Percentiles rank a stretch among this genome's conserved stretches.
Evolutionary conservation across 2,113 vertebrate genomes (phyloP).

Genomic region (Podocnemis expansa): DNA sequence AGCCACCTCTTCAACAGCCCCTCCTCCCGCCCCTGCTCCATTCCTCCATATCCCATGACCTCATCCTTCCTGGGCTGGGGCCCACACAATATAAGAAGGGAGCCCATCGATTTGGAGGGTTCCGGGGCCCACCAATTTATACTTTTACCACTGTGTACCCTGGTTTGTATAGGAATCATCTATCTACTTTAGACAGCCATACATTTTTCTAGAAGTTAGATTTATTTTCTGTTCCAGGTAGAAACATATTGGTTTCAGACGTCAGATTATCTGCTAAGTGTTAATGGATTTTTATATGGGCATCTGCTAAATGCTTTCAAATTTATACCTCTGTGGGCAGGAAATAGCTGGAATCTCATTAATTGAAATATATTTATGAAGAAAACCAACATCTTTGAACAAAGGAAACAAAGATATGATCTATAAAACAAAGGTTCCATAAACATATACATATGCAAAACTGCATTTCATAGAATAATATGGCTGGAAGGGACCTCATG

Average conservation of each 20-base stretch:
- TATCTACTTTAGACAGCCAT: not conserved
- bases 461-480: no score
- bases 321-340: constrained; percentile 14
- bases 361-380: constrained; percentile 66
- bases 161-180: not conserved
- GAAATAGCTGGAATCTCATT: constrained; percentile 62
- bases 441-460: constrained; percentile 4
- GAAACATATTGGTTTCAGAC: constrained; percentile 49
- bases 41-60: no score
- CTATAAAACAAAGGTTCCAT: constrained; percentile 33
- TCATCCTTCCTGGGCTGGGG: no score
- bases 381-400: constrained; percentile 20
- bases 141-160: not conserved
- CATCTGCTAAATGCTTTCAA: constrained; percentile 61
- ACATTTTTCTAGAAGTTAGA: not conserved
- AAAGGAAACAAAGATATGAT: constrained; percentile 60
- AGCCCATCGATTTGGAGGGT: no score
- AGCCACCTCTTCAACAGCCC: no score
- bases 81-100: no score
- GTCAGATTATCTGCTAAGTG: constrained; percentile 21
- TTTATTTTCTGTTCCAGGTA: constrained; percentile 44
- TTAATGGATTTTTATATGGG: constrained; percentile 16
- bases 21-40: no score
- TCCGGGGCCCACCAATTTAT: no score
- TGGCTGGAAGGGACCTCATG: no score